These are phyloP conservation scores for Ailurus styani DNA, from an alignment of 2,113 vertebrate species.

Conservation along the genomic window DNA sequence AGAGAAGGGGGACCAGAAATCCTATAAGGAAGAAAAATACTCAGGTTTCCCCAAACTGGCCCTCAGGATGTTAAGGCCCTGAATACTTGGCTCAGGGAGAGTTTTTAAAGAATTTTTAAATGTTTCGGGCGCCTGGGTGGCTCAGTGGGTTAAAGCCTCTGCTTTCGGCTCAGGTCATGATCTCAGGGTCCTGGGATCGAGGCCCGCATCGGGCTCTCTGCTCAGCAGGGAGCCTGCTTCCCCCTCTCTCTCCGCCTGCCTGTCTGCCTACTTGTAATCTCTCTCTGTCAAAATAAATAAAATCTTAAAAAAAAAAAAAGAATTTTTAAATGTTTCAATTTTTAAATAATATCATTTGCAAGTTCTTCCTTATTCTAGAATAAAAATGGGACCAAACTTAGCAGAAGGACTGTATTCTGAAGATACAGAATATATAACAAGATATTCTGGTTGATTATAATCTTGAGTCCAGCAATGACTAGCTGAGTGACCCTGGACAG, in stretches of 20 bases:
- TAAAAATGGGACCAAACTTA: background rate
- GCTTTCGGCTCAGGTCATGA: too few relatives aligned
- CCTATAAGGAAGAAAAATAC: background rate
- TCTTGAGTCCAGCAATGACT: background rate
- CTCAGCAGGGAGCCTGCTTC: too few relatives aligned
- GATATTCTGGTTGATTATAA: background rate
- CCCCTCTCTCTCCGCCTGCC: too few relatives aligned
- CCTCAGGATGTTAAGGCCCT: background rate
- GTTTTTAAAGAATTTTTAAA: background rate
- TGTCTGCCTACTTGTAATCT: too few relatives aligned
- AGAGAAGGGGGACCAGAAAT: accelerated
- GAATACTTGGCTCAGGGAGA: background rate
- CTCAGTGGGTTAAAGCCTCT: too few relatives aligned
- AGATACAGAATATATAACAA: background rate
- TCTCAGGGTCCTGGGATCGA: too few relatives aligned
- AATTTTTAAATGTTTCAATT: background rate
- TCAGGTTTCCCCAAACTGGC: background rate
- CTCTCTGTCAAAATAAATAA: too few relatives aligned
- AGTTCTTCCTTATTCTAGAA: background rate
- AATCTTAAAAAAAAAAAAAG: too few relatives aligned
- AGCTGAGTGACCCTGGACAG: background rate
- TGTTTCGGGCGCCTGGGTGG: too few relatives aligned
- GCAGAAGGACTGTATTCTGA: background rate
- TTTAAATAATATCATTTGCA: background rate
- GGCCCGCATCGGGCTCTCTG: too few relatives aligned